These are phyloP conservation scores for Pararge aegeria DNA, from an alignment of 1,140 invertebrate genomes.

Conservation along the genomic window DNA sequence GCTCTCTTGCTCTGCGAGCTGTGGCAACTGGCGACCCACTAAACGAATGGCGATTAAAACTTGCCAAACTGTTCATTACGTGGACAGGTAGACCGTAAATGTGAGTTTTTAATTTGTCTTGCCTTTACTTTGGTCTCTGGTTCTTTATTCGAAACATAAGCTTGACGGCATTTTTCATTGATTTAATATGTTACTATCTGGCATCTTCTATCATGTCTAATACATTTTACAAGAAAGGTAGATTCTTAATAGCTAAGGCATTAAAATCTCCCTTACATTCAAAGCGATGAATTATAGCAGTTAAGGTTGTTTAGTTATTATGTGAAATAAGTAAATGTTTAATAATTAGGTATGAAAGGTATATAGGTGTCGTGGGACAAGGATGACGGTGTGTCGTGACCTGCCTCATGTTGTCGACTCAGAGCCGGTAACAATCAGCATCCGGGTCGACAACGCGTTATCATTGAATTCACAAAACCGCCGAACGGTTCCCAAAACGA, in stretches of 20 bases:
- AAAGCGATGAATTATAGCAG: no score
- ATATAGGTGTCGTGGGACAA: constrained; percentile 31
- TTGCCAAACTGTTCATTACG: constrained; percentile 10
- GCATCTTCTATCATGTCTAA: no score
- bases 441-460: constrained; percentile 61
- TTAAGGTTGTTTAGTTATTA: not conserved
- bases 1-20: constrained; percentile 7
- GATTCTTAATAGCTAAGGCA: no score
- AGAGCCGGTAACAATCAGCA: constrained; percentile 43
- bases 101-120: not conserved
- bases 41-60: constrained; percentile 8
- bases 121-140: not conserved
- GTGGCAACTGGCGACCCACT: constrained; percentile 15
- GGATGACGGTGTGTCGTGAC: constrained; percentile 47
- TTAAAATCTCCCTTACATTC: no score
- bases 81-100: not conserved
- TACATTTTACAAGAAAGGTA: no score
- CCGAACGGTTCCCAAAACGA: constrained; percentile 43
- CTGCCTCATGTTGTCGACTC: constrained; percentile 38
- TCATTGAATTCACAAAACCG: constrained; percentile 41
- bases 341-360: constrained; percentile 30
- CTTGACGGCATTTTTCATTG: no score
- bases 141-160: not conserved
- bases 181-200: not conserved
- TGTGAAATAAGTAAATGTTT: constrained; percentile 15